Percentiles rank a stretch among this genome's conserved stretches.
phyloP scores from a whole-genome alignment of 1,140 invertebrate species.

The Ceratina calcarata region DNA sequence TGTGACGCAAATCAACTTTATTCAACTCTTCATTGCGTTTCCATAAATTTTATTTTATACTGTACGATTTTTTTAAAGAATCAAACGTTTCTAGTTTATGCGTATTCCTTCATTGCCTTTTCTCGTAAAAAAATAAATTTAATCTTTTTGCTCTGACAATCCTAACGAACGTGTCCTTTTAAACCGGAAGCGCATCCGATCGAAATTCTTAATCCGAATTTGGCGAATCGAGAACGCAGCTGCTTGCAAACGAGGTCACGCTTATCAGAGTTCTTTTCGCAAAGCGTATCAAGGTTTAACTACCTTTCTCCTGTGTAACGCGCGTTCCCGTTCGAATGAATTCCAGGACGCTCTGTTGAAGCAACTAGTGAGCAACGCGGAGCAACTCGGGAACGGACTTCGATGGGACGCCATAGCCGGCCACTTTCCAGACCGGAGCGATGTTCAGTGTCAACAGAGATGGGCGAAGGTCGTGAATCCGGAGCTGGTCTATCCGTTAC shows the following conservation, averaged over 20 bases:
- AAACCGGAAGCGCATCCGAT: background rate
- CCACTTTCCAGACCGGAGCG: constrained; percentile 92
- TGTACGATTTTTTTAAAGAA: no score
- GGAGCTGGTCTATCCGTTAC: constrained; percentile 85
- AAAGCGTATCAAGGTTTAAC: background rate
- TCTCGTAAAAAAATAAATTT: no score
- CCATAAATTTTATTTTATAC: no score
- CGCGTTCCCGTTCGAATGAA: constrained; percentile 11
- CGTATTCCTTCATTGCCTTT: no score
- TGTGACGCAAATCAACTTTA: background rate
- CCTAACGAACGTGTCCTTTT: background rate
- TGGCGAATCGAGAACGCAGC: background rate
- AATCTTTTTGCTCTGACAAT: no score
- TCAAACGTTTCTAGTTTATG: no score
- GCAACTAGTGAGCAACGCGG: constrained; percentile 88
- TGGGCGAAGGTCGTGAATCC: constrained; percentile 99
- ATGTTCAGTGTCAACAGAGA: constrained; percentile 97
- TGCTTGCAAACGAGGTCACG: background rate
- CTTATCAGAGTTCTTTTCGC: background rate
- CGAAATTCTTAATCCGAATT: background rate
- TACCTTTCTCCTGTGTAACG: background rate
- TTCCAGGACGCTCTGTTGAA: constrained; percentile 89
- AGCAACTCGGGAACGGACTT: constrained; percentile 79
- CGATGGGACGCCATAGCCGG: constrained; percentile 91
- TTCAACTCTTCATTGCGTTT: no score